Evolutionary conservation across 30 jellyfish, hydroid and myxozoan genomes (phyloP).

Genomic region (Aurelia coerulea): DNA sequence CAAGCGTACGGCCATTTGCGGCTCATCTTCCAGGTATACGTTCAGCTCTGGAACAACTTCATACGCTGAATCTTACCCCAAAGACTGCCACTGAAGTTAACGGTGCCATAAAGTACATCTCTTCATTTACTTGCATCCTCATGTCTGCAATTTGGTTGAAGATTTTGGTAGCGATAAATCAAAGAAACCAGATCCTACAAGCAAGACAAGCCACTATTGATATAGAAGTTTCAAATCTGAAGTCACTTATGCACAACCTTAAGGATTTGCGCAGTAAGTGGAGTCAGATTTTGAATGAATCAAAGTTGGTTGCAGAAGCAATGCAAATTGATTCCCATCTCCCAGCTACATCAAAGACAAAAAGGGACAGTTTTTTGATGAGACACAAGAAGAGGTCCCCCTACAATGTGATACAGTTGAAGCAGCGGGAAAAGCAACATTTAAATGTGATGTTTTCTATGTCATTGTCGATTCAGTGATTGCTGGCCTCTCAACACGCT

Average conservation of each 20-base stretch:
- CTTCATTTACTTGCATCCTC: slow-evolving; percentile 45
- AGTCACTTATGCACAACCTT: slow-evolving; percentile 5
- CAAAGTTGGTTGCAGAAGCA: slow-evolving; percentile 29
- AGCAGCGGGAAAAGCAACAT: too few species aligned
- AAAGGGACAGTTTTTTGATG: neutral
- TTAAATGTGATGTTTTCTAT: too few species aligned
- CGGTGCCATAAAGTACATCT: slow-evolving; percentile 24
- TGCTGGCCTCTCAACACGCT: too few species aligned
- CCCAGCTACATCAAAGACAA: neutral
- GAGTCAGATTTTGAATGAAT: slow-evolving; percentile 21
- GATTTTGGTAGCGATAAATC: slow-evolving; percentile 38
- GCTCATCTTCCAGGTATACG: slow-evolving; percentile 45
- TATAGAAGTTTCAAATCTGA: slow-evolving; percentile 17
- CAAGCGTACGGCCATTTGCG: too few species aligned
- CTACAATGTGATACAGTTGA: too few species aligned
- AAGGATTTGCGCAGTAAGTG: slow-evolving; percentile 37
- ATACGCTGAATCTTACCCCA: slow-evolving; percentile 25
- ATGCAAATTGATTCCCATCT: neutral
- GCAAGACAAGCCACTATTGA: slow-evolving; percentile 39
- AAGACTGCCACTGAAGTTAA: slow-evolving; percentile 33
- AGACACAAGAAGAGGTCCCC: too few species aligned
- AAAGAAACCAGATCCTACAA: slow-evolving; percentile 48
- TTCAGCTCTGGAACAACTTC: slow-evolving; percentile 30
- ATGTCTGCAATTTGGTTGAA: neutral
- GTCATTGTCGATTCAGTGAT: too few species aligned